phyloP scores from a whole-genome alignment of 2,888 invertebrate species.

The Anagyrus pseudococci region DNA sequence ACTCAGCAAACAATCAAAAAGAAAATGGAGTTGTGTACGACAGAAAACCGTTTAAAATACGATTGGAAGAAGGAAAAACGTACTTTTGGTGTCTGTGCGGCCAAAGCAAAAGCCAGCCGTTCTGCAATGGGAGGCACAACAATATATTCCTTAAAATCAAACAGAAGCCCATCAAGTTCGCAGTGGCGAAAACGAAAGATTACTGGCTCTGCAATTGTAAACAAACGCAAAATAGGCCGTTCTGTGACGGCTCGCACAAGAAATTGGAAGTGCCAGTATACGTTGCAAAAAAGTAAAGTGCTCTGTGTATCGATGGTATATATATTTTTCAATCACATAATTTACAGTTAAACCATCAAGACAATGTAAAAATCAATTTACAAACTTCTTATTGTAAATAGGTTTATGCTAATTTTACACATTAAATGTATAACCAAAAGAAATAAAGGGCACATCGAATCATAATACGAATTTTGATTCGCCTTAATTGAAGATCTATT shows the following conservation, averaged over 20 bases:
- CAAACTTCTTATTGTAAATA: constrained; percentile 62
- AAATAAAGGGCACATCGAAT: constrained; percentile 39
- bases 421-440: constrained; percentile 26
- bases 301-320: constrained; percentile 34
- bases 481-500: constrained; percentile 15
- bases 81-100: constrained; percentile 93
- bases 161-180: constrained; percentile 81
- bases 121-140: constrained; percentile 94
- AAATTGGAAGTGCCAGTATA: constrained; percentile 62
- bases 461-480: constrained; percentile 29
- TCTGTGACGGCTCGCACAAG: constrained; percentile 96
- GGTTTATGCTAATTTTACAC: constrained; percentile 54
- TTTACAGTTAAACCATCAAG: constrained; percentile 31
- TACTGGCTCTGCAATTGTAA: constrained; percentile 99
- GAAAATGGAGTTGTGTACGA: constrained; percentile 84
- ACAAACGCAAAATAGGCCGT: constrained; percentile 90
- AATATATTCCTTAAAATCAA: constrained; percentile 76
- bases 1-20: constrained; percentile 70
- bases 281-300: not conserved
- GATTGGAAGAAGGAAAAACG: constrained; percentile 69
- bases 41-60: constrained; percentile 85
- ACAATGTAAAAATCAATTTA: constrained; percentile 34
- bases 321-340: constrained; percentile 31
- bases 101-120: constrained; percentile 87
- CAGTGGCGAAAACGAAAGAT: constrained; percentile 85